A percentile compares a stretch with the other conserved stretches of the same genome.
These are phyloP conservation scores for Drosophila nannoptera DNA, from an alignment of 1,140 invertebrate species.

Conservation along the genomic window DNA sequence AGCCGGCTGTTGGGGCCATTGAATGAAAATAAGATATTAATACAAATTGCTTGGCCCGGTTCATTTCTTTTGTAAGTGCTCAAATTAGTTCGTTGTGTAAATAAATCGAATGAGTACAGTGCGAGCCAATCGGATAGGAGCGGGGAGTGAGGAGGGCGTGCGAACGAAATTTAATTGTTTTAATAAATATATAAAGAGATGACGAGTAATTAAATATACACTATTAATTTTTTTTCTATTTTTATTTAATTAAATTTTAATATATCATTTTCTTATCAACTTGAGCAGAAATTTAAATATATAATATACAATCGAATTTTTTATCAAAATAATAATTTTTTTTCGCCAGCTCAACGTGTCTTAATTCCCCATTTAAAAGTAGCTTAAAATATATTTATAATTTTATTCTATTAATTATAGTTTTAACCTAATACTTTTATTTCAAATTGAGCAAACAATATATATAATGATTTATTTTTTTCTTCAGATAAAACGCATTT, in stretches of 20 bases:
- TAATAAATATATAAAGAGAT: too few species aligned
- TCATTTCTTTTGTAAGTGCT: constrained; percentile 27
- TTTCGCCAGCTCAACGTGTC: too few species aligned
- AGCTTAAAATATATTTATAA: neutral
- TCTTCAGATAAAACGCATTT: too few species aligned
- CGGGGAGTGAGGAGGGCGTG: neutral
- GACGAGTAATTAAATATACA: too few species aligned
- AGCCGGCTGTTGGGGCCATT: constrained; percentile 40
- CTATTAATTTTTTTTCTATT: too few species aligned
- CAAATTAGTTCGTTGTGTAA: constrained; percentile 50
- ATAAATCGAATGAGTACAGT: constrained; percentile 23
- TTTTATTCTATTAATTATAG: neutral
- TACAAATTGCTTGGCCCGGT: constrained; percentile 15
- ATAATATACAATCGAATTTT: too few species aligned
- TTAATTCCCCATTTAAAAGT: too few species aligned
- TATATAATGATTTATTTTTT: too few species aligned
- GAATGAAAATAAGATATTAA: constrained; percentile 17
- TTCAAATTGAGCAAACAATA: too few species aligned
- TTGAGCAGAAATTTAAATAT: too few species aligned
- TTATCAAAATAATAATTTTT: too few species aligned
- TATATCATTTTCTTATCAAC: too few species aligned
- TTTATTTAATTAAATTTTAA: neutral
- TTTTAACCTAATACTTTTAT: neutral
- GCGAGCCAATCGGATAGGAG: neutral
- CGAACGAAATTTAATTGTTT: neutral